Base-by-base conservation (phyloP, 2,888 invertebrate genomes). In the Morinoia aosen region DNA sequence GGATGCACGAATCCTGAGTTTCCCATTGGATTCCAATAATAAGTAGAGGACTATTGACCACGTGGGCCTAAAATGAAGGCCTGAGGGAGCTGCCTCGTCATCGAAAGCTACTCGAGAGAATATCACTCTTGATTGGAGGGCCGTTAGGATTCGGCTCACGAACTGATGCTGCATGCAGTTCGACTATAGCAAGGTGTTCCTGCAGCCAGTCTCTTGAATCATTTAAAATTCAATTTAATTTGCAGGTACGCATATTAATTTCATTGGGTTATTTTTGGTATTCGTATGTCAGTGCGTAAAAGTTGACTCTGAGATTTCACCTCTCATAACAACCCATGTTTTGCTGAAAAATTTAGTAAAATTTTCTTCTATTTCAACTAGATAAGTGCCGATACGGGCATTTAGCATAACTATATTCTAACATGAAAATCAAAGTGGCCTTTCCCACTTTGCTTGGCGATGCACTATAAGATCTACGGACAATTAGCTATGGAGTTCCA, bases 11-110 rank as follows among this genome's bases (percentile, higher is more conserved):
- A 93, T 56, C 57, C 58, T 58, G 25, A 93, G 93, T 93, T 93
- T 93, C 57, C 57, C 39, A 93, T 93, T 57, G 93, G 58, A 57
- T 93, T 93, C 93, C 93, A 93, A 93, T 93, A 93, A 57, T 56
- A 93, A 93, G 93, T 48, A 33, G 93, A 56, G 33, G 48, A 93
- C 56, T 90, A 93, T 33, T 57, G 57, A 93, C 93, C 93, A 57
- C 93, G 57, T 16, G 93, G 10, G 16, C 56, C 57, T 33, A 93
- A 93, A 93, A 93, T 57, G 57, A 93, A 39, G 93, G 58, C 58
- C n/a, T 76, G 58, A 33, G n/a, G 16, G 93, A 57, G 56, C 33
- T 93, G 33, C 93, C 90, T 90, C 39, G 40, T 90, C 90, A 48
- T 90, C 90, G 39, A 48, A 33, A 39, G 90, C 48, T 90, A 0